Evolutionary conservation across 2,888 invertebrate species (phyloP).

Genomic region (Epiblema foenella): DNA sequence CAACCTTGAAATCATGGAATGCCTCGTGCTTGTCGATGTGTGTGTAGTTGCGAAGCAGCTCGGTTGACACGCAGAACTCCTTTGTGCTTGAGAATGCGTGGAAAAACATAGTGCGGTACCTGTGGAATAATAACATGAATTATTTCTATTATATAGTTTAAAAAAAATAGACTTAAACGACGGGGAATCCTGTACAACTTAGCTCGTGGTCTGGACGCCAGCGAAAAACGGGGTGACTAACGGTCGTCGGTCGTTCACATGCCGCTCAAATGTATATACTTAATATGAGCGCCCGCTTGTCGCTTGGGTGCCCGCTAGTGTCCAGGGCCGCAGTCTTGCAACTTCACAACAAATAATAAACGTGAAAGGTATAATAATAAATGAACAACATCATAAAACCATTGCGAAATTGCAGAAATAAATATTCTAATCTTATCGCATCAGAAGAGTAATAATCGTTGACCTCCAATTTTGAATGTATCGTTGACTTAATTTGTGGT

Average conservation of each 20-base stretch:
- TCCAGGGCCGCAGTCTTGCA: too few relatives aligned
- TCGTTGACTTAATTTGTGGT: constrained; percentile 58
- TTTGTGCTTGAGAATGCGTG: constrained; percentile 92
- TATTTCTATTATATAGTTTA: neutral
- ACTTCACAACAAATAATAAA: too few relatives aligned
- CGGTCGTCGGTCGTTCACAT: too few relatives aligned
- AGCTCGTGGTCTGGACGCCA: too few relatives aligned
- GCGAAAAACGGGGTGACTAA: too few relatives aligned
- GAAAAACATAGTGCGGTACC: constrained; percentile 90
- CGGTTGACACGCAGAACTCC: constrained; percentile 91
- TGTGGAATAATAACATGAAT: constrained; percentile 57
- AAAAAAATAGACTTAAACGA: neutral
- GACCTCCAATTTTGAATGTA: constrained; percentile 37
- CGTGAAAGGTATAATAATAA: constrained; percentile 11
- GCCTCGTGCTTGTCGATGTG: constrained; percentile 87
- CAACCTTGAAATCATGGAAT: constrained; percentile 89
- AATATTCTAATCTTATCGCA: constrained; percentile 24
- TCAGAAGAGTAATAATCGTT: constrained; percentile 33
- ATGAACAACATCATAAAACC: constrained; percentile 42
- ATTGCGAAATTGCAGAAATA: constrained; percentile 12
- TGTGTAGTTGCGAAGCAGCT: constrained; percentile 89
- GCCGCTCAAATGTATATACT: too few relatives aligned
- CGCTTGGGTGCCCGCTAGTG: too few relatives aligned
- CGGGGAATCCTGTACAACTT: neutral
- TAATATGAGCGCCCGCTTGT: too few relatives aligned